These are phyloP conservation scores for Trogon surrucura DNA, from an alignment of 2,113 vertebrate genomes.

Conservation along the genomic window DNA sequence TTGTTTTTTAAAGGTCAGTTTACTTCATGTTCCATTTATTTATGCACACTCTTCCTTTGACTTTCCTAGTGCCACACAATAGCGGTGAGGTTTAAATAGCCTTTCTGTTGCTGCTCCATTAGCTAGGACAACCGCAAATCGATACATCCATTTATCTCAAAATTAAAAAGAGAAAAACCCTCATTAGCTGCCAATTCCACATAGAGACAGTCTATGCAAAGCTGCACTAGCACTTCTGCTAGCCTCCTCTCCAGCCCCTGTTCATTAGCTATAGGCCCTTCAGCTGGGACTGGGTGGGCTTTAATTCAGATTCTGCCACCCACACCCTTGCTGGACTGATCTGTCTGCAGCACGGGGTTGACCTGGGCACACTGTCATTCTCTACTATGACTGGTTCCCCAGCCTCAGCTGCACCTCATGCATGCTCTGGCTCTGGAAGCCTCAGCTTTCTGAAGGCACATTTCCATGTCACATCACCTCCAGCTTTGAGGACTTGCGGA, in stretches of 20 bases:
- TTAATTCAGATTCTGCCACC: neutral
- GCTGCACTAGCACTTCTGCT: neutral
- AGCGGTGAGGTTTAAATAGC: constrained; percentile 62
- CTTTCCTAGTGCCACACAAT: constrained; percentile 55
- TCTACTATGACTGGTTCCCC: neutral
- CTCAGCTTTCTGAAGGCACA: neutral
- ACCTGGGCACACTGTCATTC: neutral
- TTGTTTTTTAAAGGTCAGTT: constrained; percentile 71
- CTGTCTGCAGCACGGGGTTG: neutral
- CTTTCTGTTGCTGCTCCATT: constrained; percentile 66
- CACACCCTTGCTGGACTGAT: fast-evolving
- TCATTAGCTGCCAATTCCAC: constrained; percentile 64
- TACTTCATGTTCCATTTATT: constrained; percentile 71
- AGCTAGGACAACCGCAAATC: constrained; percentile 64
- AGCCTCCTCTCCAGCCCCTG: neutral
- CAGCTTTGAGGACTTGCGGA: fast-evolving
- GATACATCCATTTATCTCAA: constrained; percentile 71
- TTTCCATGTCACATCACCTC: neutral
- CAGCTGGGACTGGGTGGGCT: neutral
- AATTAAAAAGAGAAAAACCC: constrained; percentile 73
- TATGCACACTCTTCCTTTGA: constrained; percentile 53
- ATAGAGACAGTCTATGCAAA: constrained; percentile 16
- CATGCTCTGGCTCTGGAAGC: fast-evolving
- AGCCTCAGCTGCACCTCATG: neutral
- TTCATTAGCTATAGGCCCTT: neutral